A percentile compares a stretch with the other conserved stretches of the same genome.
These are phyloP conservation scores for Megaceryle torquata DNA, from an alignment of 2,113 vertebrate species.

Conservation along the genomic window DNA sequence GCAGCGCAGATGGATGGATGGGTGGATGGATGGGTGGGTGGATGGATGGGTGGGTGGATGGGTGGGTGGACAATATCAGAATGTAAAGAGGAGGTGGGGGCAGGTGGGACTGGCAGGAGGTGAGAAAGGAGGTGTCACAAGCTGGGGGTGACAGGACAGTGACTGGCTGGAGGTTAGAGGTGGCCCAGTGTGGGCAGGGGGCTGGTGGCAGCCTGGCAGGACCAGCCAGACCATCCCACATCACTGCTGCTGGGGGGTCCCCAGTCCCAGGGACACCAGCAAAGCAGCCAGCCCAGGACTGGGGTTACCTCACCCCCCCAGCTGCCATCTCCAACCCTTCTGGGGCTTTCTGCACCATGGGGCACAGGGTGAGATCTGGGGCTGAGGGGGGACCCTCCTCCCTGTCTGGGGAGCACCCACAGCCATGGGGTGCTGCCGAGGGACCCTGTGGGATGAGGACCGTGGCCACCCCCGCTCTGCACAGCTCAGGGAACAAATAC, in stretches of 20 bases:
- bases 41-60: not conserved
- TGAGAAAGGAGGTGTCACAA: not conserved
- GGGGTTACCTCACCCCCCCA: not conserved
- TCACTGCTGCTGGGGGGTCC: not conserved
- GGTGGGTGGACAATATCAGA: not conserved
- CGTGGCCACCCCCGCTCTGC: not conserved
- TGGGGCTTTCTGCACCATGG: not conserved
- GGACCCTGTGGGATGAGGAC: not conserved
- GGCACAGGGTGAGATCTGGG: not conserved
- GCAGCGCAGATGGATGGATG: too few species aligned
- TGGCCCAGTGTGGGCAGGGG: not conserved
- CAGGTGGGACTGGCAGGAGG: not conserved
- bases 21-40: not conserved
- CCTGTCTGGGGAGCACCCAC: not conserved
- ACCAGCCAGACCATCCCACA: not conserved
- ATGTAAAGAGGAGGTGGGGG: not conserved
- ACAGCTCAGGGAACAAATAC: not conserved
- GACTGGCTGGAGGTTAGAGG: not conserved
- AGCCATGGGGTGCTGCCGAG: not conserved
- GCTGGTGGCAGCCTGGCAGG: not conserved
- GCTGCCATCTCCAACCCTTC: not conserved
- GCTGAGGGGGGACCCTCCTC: not conserved
- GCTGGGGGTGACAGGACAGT: not conserved
- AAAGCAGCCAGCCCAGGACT: not conserved
- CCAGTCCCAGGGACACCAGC: not conserved